Evolutionary conservation across 2,888 invertebrate species (phyloP), one percentile per base, ranked within the genome.

Genomic region (Apamea anceps): DNA sequence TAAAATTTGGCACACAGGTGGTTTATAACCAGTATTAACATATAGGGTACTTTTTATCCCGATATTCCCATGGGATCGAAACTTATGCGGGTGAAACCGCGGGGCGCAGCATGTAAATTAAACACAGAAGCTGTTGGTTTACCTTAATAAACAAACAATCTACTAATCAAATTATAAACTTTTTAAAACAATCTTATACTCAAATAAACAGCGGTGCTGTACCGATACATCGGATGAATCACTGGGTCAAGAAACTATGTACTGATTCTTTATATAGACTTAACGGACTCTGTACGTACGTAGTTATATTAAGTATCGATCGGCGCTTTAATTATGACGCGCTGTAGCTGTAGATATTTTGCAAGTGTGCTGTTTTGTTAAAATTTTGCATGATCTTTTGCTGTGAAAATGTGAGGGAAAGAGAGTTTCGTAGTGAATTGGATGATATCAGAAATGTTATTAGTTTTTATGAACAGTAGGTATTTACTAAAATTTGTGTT

Each of bases 211-310:
- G 42, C 68, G 75, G 82, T 87, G 65, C 48, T 15, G 75, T 72
- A 72, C 83, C 42, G 79, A 73, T 65, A 71, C 68, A 48, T 60
- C 85, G 88, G 89, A 87, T 94, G 94, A 94, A 80, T 94, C 94
- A 94, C 86, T 88, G 88, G 93, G 92, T 92, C 92, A 93, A 91
- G 87, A 92, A 88, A 91, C 94, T 91, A 90, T 89, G 85, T 84
- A 90, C 85, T 86, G 88, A 72, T 88, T 91, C 92, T 93, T 92
- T 91, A 93, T 92, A 91, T 93, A 93, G 93, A 91, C 82, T 80
- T 90, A 89, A 88, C 90, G 87, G 86, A 18, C 81, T 72, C 70
- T 54, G 62, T 67, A 51, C 54, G 32, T 62, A 70, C 57, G 71
- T 63, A 77, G 85, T 76, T 74, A 54, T 75, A 72, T 85, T 73